Conservation (phyloP, 2,888 invertebrate genomes). For the Metallyticus violacea region DNA sequence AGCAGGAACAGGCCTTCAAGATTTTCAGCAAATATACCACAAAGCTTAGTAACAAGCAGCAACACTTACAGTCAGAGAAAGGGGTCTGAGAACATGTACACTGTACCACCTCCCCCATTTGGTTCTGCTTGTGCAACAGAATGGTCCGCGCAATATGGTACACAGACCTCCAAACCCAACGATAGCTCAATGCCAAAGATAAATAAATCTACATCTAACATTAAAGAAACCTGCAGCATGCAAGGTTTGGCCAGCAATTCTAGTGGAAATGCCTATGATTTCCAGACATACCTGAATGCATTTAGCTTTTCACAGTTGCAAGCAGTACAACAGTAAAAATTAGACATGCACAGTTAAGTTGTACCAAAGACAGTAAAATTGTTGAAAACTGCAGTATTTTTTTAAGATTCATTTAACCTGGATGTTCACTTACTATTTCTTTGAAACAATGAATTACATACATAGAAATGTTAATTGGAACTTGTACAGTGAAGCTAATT, state of each 20-base stretch:
- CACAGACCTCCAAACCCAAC: background rate
- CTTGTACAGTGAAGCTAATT: too few relatives aligned
- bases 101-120: background rate
- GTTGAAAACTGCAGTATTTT: too few relatives aligned
- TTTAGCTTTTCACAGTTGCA: background rate
- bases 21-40: background rate
- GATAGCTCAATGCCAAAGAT: background rate
- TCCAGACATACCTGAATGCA: background rate
- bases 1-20: background rate
- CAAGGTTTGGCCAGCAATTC: background rate
- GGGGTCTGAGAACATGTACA: background rate
- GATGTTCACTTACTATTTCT: background rate
- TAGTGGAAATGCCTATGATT: background rate
- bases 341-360: background rate
- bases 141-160: background rate
- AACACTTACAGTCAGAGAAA: background rate
- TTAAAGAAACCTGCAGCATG: background rate
- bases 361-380: too few relatives aligned
- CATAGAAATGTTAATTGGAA: background rate
- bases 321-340: background rate
- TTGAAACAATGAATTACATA: background rate
- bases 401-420: background rate
- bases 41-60: background rate
- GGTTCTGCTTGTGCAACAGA: background rate
- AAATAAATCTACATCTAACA: background rate